Conservation (phyloP, 2,797 vertebrate species). For the Bucorvus abyssinicus region DNA sequence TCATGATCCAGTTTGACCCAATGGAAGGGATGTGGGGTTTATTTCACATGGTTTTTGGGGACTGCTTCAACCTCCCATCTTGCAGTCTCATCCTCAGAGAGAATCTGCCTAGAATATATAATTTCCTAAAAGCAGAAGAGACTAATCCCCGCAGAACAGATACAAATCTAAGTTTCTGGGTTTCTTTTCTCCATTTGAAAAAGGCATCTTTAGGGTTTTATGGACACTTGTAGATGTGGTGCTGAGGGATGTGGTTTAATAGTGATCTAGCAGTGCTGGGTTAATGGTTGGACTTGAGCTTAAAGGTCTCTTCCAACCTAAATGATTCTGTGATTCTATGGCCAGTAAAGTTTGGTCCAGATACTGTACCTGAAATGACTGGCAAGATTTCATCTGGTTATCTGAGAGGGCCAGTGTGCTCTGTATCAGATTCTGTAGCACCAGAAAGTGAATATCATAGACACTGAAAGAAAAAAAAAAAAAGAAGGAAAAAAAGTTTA, state of each 20-base stretch:
- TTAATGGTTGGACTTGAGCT: not conserved
- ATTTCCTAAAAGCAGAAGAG: not conserved
- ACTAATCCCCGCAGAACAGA: not conserved
- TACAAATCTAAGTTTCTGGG: not conserved
- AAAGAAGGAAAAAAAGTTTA: not conserved
- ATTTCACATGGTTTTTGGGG: not conserved
- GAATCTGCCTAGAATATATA: not conserved
- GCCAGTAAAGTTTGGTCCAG: not conserved
- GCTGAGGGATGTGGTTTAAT: not conserved
- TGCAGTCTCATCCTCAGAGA: not conserved
- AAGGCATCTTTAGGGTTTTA: not conserved
- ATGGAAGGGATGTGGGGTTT: not conserved
- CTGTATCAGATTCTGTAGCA: conserved; percentile 93
- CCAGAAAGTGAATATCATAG: conserved; percentile 88
- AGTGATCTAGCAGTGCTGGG: not conserved
- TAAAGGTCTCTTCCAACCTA: not conserved
- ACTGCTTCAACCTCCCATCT: not conserved
- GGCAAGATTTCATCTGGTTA: conserved; percentile 89
- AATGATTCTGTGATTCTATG: not conserved
- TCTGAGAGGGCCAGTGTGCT: conserved; percentile 93
- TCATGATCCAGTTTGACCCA: not conserved
- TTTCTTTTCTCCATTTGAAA: not conserved
- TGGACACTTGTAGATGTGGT: not conserved
- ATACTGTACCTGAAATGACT: conserved; percentile 88
- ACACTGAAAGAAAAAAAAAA: conserved; percentile 72